These are phyloP conservation scores for Odontamblyopus rebecca DNA, from an alignment of 2,797 vertebrate species.

Conservation along the genomic window DNA sequence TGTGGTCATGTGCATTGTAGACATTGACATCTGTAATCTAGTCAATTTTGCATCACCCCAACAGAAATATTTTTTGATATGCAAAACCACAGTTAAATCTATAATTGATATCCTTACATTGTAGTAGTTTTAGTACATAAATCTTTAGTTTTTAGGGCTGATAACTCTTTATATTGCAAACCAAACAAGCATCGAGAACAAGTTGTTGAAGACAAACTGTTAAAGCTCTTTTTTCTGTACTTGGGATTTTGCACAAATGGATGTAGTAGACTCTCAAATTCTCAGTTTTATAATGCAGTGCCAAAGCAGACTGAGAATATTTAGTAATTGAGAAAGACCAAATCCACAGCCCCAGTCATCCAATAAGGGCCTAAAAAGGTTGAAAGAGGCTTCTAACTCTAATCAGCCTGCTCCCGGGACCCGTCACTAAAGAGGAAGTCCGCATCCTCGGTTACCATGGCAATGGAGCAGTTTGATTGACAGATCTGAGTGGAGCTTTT, in stretches of 20 bases:
- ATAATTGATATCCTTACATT: not conserved
- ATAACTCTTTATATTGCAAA: no score
- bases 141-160: not conserved
- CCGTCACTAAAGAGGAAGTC: conserved; percentile 17
- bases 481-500: conserved; percentile 62
- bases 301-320: conserved; percentile 11
- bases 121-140: not conserved
- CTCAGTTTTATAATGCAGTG: not conserved
- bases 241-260: not conserved
- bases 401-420: conserved; percentile 52
- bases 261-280: conserved; percentile 5
- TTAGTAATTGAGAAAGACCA: conserved; percentile 16
- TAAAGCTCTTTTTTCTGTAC: conserved; percentile 3
- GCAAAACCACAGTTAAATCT: not conserved
- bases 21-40: not conserved
- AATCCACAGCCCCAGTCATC: conserved; percentile 3
- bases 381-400: conserved; percentile 28
- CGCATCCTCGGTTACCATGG: conserved; percentile 50
- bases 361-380: conserved; percentile 38
- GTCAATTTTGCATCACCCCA: not conserved
- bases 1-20: not conserved
- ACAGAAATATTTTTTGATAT: not conserved
- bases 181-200: not conserved
- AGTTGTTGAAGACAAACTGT: conserved; percentile 2
- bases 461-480: conserved; percentile 63